Evolutionary conservation across 2,888 invertebrate genomes (phyloP).

Genomic region (Nomada ferruginata): DNA sequence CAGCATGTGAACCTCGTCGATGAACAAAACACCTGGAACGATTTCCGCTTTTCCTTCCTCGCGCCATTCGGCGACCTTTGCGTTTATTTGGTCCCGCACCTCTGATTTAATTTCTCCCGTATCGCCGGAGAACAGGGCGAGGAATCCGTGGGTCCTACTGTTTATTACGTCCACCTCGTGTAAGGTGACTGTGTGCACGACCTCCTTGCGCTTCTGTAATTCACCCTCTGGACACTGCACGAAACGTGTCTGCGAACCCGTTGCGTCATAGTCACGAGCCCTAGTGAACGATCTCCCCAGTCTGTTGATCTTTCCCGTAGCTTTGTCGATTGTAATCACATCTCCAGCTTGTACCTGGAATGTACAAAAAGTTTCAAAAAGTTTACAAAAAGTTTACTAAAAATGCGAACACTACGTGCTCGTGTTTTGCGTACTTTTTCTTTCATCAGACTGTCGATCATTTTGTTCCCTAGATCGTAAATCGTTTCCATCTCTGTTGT

Average conservation of each 20-base stretch:
- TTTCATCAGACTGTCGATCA: conserved; percentile 98
- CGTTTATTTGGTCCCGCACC: conserved; percentile 98
- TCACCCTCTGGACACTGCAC: conserved; percentile 99
- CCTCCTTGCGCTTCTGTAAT: conserved; percentile 98
- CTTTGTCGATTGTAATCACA: conserved; percentile 99
- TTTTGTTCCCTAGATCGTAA: conserved; percentile 98
- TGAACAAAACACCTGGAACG: conserved; percentile 98
- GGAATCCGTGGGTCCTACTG: conserved; percentile 98
- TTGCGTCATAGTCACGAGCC: conserved; percentile 99
- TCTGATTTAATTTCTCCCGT: conserved; percentile 99
- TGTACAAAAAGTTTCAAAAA: conserved; percentile 15
- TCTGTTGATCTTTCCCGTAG: conserved; percentile 96
- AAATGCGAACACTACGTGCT: neutral
- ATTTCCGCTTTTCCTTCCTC: conserved; percentile 99
- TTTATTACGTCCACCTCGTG: conserved; percentile 99
- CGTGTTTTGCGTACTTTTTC: conserved; percentile 90
- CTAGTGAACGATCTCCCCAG: conserved; percentile 97
- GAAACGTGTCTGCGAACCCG: conserved; percentile 93
- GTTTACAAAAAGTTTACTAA: neutral
- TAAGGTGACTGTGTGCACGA: conserved; percentile 98
- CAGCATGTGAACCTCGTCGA: conserved; percentile 99
- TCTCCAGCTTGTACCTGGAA: conserved; percentile 94
- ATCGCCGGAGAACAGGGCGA: conserved; percentile 99
- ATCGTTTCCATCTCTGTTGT: conserved; percentile 99
- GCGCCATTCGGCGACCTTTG: conserved; percentile 98